Conservation (phyloP, 2,797 vertebrate species). For the Sebastes steindachneri region DNA sequence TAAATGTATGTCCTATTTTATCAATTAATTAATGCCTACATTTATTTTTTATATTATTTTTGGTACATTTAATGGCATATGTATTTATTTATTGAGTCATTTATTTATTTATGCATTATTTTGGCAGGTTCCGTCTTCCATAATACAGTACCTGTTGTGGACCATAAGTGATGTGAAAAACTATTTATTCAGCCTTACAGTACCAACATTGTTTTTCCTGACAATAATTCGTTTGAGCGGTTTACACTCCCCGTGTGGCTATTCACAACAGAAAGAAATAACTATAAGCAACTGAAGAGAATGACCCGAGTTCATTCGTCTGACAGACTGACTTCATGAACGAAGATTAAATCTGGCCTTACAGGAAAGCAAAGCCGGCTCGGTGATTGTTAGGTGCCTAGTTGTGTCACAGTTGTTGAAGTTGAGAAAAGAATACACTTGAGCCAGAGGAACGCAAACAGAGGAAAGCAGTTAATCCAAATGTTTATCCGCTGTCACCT, state of each 20-base stretch:
- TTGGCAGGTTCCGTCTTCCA: too few species aligned
- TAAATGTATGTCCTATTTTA: too few species aligned
- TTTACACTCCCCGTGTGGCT: neutral
- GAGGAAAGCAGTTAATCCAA: constrained; percentile 46
- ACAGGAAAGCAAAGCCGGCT: neutral
- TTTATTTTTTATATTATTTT: too few species aligned
- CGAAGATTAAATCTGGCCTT: neutral
- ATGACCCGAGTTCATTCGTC: neutral
- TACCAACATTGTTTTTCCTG: neutral
- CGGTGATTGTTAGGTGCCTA: neutral
- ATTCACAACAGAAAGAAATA: neutral
- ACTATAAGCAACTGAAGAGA: neutral
- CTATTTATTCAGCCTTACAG: neutral
- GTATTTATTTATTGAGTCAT: too few species aligned
- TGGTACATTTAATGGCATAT: too few species aligned
- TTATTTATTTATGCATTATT: too few species aligned
- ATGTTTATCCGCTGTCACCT: constrained; percentile 67
- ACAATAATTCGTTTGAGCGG: neutral
- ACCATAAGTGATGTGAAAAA: neutral
- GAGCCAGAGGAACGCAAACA: constrained; percentile 24
- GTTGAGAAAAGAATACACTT: neutral
- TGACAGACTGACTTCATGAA: neutral
- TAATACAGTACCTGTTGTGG: neutral
- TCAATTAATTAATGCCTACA: too few species aligned
- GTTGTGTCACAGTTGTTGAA: constrained; percentile 8